These are phyloP conservation scores for Gorsachius goisagi DNA, from an alignment of 2,113 vertebrate species.

Conservation along the genomic window DNA sequence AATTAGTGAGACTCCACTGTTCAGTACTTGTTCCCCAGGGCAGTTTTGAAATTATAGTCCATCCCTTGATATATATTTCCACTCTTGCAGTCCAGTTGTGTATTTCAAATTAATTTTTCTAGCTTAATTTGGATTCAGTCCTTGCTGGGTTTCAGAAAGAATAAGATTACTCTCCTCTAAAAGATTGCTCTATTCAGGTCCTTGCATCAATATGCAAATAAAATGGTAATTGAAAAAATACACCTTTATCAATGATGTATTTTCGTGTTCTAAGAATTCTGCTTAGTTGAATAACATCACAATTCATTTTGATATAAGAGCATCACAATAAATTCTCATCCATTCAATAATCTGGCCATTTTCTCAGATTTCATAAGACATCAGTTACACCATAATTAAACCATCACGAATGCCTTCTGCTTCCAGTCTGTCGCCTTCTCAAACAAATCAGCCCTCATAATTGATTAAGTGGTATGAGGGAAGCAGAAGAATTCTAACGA, in stretches of 20 bases:
- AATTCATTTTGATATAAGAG: not conserved
- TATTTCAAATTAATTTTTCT: not conserved
- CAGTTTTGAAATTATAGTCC: not conserved
- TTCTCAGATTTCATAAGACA: not conserved
- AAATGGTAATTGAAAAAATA: not conserved
- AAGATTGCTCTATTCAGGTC: not conserved
- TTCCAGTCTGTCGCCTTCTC: not conserved
- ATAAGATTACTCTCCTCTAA: not conserved
- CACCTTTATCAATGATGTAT: not conserved
- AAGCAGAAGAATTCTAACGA: not conserved
- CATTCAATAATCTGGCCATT: not conserved
- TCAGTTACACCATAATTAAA: constrained; percentile 1
- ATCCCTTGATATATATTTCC: not conserved
- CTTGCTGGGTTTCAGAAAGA: not conserved
- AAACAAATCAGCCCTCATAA: not conserved
- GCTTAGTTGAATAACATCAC: not conserved
- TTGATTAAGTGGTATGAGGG: not conserved
- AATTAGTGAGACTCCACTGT: not conserved
- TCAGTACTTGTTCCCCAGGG: not conserved
- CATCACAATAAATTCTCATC: not conserved
- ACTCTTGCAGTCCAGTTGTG: not conserved
- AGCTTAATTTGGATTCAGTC: not conserved
- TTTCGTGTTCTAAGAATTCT: not conserved
- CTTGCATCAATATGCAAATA: not conserved
- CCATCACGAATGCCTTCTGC: not conserved